These are phyloP conservation scores for Heterodera carotae DNA, from an alignment of 1,140 invertebrate genomes.

Conservation along the genomic window DNA sequence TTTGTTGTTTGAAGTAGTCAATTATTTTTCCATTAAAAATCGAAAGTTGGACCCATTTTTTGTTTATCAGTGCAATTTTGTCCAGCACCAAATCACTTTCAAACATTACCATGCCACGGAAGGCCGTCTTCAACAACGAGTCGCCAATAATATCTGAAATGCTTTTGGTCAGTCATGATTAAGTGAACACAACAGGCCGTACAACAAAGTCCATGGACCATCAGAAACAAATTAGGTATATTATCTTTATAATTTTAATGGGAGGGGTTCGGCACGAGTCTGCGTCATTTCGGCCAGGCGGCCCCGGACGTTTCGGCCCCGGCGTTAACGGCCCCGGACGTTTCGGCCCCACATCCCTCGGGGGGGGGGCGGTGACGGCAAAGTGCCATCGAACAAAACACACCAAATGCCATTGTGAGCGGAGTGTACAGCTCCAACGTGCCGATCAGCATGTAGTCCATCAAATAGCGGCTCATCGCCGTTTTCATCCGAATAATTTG, in stretches of 20 bases:
- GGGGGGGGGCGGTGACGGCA: too few species aligned
- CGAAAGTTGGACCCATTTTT: background rate
- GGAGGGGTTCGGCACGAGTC: too few species aligned
- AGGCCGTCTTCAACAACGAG: background rate
- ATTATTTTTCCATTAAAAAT: background rate
- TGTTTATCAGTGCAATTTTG: background rate
- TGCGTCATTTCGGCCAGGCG: too few species aligned
- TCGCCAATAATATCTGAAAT: background rate
- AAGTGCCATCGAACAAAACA: too few species aligned
- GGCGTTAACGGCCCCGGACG: too few species aligned
- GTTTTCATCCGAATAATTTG: background rate
- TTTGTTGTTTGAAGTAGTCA: background rate
- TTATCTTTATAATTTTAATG: too few species aligned
- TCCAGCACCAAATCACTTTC: background rate
- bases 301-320: too few species aligned
- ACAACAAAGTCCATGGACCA: too few species aligned
- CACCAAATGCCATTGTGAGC: background rate
- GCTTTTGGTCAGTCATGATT: too few species aligned
- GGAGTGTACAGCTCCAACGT: background rate
- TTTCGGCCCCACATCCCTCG: too few species aligned
- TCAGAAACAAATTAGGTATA: too few species aligned
- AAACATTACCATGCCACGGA: background rate
- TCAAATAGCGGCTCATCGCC: background rate
- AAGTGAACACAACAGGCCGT: too few species aligned
- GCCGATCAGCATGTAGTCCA: background rate